Conservation (phyloP, 2,113 vertebrate species). For the Melanerpes aurifrons region DNA sequence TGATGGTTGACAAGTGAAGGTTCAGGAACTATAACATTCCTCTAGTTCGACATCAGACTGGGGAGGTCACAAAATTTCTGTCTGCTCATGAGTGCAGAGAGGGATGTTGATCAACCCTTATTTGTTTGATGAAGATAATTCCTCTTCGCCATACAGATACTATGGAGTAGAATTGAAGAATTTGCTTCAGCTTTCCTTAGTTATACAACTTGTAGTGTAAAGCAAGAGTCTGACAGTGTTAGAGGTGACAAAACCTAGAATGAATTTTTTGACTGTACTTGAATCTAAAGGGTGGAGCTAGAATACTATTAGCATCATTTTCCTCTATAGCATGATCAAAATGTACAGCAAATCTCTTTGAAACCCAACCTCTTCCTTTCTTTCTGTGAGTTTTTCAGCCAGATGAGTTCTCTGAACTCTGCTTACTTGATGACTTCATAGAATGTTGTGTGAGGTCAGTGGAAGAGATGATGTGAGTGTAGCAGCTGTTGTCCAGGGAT, state of each 20-base stretch:
- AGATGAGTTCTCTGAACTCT: not conserved
- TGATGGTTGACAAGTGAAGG: not conserved
- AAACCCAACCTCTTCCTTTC: not conserved
- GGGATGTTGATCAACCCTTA: not conserved
- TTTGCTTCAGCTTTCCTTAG: not conserved
- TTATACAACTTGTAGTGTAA: not conserved
- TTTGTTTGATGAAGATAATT: not conserved
- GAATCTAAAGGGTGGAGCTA: not conserved
- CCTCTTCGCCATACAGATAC: not conserved
- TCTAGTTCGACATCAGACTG: not conserved
- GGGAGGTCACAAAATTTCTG: not conserved
- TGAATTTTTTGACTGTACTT: not conserved
- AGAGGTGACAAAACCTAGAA: not conserved
- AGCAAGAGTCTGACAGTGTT: not conserved
- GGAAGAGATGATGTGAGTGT: not conserved
- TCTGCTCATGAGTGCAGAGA: not conserved
- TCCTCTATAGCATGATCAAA: not conserved
- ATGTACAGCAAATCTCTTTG: not conserved
- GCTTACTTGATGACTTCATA: not conserved
- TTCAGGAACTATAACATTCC: not conserved
- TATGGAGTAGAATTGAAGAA: not conserved
- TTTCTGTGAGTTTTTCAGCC: not conserved
- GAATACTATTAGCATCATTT: not conserved
- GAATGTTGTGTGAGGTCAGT: not conserved
- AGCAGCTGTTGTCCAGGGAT: not conserved